Base-by-base conservation (phyloP, 2,888 invertebrate genomes). In the Parapristionchus giblindavisi region DNA sequence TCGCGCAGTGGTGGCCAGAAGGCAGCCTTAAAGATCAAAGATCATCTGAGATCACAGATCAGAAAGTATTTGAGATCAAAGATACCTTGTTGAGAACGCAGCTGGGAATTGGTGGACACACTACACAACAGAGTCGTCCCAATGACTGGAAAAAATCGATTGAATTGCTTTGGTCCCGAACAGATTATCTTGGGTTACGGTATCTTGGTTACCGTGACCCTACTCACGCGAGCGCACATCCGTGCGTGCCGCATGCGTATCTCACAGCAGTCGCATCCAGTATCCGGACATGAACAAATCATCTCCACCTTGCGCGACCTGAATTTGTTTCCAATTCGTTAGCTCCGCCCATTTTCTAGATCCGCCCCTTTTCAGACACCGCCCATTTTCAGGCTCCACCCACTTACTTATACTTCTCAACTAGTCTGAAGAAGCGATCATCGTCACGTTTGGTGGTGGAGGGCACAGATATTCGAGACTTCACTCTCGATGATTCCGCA, bases 1-100 rank as follows among this genome's bases (percentile, higher is more conserved):
- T 78, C 81, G 11, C 82, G 76, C 0, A 75, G 79, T 3, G 84
- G 84, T 6, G 84, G 84, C 83, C 83, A 84, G 76, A 84, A 84
- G 8, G 82, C 84, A 4, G 78, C 52, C 81, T 81, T 72, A 54
- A n/a, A n/a, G 17, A 54, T 54, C 56, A 24, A 43, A 43, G 43
- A 43, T 43, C 17, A n/a, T n/a, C n/a, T n/a, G n/a, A n/a, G n/a
- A n/a, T n/a, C n/a, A n/a, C n/a, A n/a, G n/a, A 48, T 60, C 52
- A 66, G 38, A 27, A 66, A 34, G 40, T 24, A 61, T 61, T 40
- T 24, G 38, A 36, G 60, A 60, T 60, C n/a, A 8, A 11, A 2
- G 4, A 27, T 24, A 77, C 66, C 65, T 76, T 78, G 60, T 74
- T 58, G 36, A 78, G 56, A 40, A 70, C 51, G 61, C 54, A 60